Percentiles rank a stretch among this genome's conserved stretches.
Evolutionary conservation across 2,797 vertebrate genomes (phyloP).

Genomic region (Brachyalestes nurse): DNA sequence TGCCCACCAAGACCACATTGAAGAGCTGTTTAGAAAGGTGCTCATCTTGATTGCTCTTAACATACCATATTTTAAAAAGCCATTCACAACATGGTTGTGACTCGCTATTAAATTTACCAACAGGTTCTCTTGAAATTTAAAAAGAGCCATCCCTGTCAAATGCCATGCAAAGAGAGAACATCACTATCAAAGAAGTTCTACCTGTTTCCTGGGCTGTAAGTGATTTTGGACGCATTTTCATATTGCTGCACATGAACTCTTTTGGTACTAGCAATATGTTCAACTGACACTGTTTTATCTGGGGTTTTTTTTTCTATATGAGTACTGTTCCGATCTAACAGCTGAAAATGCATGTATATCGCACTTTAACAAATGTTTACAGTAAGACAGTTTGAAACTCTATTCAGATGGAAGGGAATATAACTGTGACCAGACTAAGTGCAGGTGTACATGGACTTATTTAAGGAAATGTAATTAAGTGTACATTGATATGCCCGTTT

Average conservation of each 20-base stretch:
- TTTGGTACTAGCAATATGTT: not conserved
- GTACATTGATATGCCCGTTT: too few relatives aligned
- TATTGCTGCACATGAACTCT: not conserved
- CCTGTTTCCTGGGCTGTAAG: conserved; percentile 57
- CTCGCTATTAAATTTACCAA: not conserved
- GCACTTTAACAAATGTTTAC: not conserved
- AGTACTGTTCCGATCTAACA: not conserved
- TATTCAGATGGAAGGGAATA: too few relatives aligned
- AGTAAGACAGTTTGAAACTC: not conserved
- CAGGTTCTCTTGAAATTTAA: conserved; percentile 18
- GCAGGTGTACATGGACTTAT: too few relatives aligned
- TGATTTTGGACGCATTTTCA: not conserved
- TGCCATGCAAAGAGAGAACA: conserved; percentile 56
- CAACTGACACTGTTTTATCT: not conserved
- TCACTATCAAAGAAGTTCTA: conserved; percentile 54
- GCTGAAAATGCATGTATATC: not conserved
- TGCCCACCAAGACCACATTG: conserved; percentile 37
- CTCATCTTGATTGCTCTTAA: not conserved
- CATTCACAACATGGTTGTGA: not conserved
- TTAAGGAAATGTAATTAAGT: too few relatives aligned
- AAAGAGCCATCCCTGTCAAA: conserved; percentile 27
- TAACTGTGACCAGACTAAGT: too few relatives aligned
- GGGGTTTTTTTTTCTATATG: not conserved
- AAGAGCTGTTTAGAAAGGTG: conserved; percentile 56
- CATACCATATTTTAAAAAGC: not conserved